phyloP scores from a whole-genome alignment of 2,888 invertebrate genomes.

The Catotricha subobsoleta region DNA sequence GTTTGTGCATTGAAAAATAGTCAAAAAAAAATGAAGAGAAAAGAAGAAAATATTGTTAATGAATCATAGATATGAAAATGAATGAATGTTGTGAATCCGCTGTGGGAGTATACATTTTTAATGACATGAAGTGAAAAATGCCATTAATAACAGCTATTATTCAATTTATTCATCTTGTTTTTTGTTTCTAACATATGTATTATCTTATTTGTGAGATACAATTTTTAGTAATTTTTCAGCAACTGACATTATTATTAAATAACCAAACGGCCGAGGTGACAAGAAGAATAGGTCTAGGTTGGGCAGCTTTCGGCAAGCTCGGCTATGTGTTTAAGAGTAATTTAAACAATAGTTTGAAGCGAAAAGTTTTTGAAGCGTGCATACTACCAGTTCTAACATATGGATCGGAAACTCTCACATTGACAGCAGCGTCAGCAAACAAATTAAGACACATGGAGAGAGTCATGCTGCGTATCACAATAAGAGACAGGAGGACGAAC shows the following conservation, averaged over 20 bases:
- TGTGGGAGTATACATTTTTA: too few species aligned
- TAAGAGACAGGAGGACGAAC: conserved; percentile 11
- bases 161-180: too few species aligned
- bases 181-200: too few species aligned
- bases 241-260: too few species aligned
- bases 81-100: too few species aligned
- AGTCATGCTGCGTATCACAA: too few species aligned
- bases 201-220: too few species aligned
- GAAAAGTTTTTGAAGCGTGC: conserved; percentile 9
- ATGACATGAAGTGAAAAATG: too few species aligned
- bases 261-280: too few species aligned
- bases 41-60: neutral
- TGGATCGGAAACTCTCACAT: conserved; percentile 11
- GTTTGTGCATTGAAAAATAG: neutral
- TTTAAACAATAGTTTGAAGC: neutral
- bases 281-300: conserved; percentile 10
- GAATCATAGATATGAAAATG: conserved; percentile 1
- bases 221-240: too few species aligned
- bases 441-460: conserved; percentile 9
- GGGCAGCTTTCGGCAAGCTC: conserved; percentile 13
- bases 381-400: conserved; percentile 12
- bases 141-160: too few species aligned
- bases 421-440: conserved; percentile 9
- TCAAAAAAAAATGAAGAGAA: neutral
- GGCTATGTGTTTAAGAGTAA: conserved; percentile 7